These are phyloP conservation scores for Lutjanus campechanus DNA, from an alignment of 2,797 vertebrate species.

Conservation along the genomic window DNA sequence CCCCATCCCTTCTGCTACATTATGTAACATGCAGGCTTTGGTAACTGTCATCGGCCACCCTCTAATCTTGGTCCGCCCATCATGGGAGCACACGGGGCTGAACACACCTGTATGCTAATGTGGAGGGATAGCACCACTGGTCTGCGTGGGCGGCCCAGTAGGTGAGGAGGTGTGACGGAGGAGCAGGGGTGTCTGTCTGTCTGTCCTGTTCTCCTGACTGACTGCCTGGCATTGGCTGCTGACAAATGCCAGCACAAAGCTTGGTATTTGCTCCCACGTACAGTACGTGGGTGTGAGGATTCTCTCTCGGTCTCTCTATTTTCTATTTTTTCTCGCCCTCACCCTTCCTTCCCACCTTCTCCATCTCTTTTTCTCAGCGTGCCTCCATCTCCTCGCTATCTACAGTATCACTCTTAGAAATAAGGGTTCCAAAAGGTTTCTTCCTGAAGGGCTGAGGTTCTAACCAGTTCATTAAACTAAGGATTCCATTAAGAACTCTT, in stretches of 20 bases:
- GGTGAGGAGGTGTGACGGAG: conserved; percentile 66
- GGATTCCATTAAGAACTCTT: no score
- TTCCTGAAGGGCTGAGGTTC: no score
- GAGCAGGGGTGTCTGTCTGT: conserved; percentile 48
- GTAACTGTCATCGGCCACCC: conserved; percentile 54
- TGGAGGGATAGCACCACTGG: conserved; percentile 67
- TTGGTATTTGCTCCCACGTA: conserved; percentile 81
- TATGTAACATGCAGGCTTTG: conserved; percentile 71
- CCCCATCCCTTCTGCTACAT: conserved; percentile 52
- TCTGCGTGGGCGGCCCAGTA: conserved; percentile 49
- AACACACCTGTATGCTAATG: conserved; percentile 82
- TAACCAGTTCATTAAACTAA: no score
- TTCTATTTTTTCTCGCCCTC: conserved; percentile 70
- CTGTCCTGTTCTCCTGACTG: conserved; percentile 63
- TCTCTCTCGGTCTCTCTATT: conserved; percentile 71
- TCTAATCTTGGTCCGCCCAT: conserved; percentile 58
- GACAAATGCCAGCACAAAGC: conserved; percentile 83
- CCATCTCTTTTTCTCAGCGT: conserved; percentile 57
- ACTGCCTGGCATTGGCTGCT: conserved; percentile 67
- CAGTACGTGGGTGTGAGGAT: conserved; percentile 80
- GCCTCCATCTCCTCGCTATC: conserved; percentile 49
- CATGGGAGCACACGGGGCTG: conserved; percentile 53
- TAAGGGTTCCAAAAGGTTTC: no score
- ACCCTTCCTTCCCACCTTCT: conserved; percentile 65
- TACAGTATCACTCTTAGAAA: conserved; percentile 7